phyloP scores from a whole-genome alignment of 2,888 invertebrate species.

The Mantis religiosa region DNA sequence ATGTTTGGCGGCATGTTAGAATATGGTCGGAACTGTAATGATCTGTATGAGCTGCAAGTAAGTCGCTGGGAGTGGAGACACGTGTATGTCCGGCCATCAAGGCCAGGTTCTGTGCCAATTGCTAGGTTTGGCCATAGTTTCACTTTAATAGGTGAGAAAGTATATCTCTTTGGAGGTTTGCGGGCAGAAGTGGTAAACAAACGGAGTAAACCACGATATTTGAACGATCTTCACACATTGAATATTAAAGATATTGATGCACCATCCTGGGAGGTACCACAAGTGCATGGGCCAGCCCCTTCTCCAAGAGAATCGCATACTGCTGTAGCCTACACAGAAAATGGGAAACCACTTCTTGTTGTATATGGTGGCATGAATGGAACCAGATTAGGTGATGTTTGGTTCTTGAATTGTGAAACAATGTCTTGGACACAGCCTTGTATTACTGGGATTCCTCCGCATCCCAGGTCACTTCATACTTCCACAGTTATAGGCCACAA shows the following conservation, averaged over 20 bases:
- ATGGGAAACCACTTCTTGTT: background rate
- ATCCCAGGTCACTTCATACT: constrained; percentile 93
- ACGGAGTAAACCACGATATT: background rate
- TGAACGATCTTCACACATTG: background rate
- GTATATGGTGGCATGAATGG: background rate
- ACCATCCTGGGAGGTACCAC: background rate
- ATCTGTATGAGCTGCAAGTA: constrained; percentile 90
- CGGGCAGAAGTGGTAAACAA: constrained; percentile 38
- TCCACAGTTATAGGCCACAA: constrained; percentile 90
- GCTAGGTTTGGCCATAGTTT: constrained; percentile 96
- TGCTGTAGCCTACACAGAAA: background rate
- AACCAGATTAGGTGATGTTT: background rate
- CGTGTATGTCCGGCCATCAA: constrained; percentile 83
- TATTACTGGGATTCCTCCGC: constrained; percentile 78
- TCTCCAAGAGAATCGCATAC: background rate
- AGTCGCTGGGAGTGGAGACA: constrained; percentile 97
- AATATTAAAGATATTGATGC: background rate
- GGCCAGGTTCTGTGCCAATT: constrained; percentile 80
- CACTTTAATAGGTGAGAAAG: constrained; percentile 87
- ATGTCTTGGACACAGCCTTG: constrained; percentile 90
- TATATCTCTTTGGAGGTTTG: constrained; percentile 95
- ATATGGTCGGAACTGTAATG: constrained; percentile 98
- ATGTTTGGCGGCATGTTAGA: constrained; percentile 99
- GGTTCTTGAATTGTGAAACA: constrained; percentile 47
- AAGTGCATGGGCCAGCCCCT: background rate